Evolutionary conservation across 2,113 vertebrate genomes (phyloP).

Genomic region (Arvicanthis niloticus): DNA sequence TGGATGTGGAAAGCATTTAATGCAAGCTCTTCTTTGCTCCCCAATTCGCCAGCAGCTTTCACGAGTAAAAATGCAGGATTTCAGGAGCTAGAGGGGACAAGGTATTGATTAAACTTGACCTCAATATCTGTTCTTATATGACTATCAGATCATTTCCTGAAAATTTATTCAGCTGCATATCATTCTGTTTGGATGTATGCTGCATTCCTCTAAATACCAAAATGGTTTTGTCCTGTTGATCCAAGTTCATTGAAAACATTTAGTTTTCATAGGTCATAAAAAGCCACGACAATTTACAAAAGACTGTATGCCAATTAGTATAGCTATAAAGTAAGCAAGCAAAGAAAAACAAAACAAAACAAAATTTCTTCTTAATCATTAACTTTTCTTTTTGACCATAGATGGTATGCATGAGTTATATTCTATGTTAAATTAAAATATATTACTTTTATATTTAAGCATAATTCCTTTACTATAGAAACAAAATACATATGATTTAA

Average conservation of each 20-base stretch:
- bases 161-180: not conserved
- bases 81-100: not conserved
- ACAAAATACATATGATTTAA: not conserved
- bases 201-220: not conserved
- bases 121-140: not conserved
- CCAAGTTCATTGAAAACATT: not conserved
- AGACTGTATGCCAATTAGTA: not conserved
- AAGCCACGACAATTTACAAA: not conserved
- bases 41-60: not conserved
- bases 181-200: not conserved
- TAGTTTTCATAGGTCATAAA: not conserved
- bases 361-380: not conserved
- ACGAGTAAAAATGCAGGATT: not conserved
- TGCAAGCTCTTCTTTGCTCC: not conserved
- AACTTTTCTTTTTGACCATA: not conserved
- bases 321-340: not conserved
- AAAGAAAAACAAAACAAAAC: not conserved
- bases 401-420: not conserved
- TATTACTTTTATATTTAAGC: not conserved
- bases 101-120: not conserved
- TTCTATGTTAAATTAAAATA: not conserved
- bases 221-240: not conserved
- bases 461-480: not conserved
- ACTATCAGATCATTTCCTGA: not conserved
- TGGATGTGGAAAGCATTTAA: slow-evolving; percentile 9